Conservation (phyloP, 23 tunicate genomes). For the Trididemnum clinides region DNA sequence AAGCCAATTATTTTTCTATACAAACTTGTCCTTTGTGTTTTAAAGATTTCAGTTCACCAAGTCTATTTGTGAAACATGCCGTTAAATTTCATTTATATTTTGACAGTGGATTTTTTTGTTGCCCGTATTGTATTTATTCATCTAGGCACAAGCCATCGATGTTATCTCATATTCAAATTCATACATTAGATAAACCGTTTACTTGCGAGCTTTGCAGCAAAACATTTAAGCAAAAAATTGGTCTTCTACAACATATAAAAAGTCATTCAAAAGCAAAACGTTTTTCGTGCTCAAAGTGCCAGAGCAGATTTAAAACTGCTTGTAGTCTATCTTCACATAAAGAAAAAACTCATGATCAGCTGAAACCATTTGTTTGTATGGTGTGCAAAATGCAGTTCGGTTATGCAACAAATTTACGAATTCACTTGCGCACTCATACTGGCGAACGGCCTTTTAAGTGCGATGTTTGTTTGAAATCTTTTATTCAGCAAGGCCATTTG, state of each 20-base stretch:
- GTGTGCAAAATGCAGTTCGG: slow-evolving; percentile 53
- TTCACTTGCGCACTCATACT: slow-evolving; percentile 64
- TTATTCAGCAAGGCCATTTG: slow-evolving; percentile 51
- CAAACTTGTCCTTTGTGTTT: slow-evolving; percentile 6
- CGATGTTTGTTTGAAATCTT: slow-evolving; percentile 39
- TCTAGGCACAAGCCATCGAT: slow-evolving; percentile 7
- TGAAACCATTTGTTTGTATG: slow-evolving; percentile 35
- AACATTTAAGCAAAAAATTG: slow-evolving; percentile 49
- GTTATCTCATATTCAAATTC: slow-evolving; percentile 39
- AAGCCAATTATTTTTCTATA: no score
- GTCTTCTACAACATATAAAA: slow-evolving; percentile 54
- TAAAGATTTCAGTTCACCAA: not conserved
- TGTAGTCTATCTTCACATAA: slow-evolving; percentile 41
- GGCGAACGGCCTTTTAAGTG: slow-evolving; percentile 74
- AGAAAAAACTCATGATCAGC: slow-evolving; percentile 42
- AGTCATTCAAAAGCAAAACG: slow-evolving; percentile 53
- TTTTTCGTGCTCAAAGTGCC: slow-evolving; percentile 33
- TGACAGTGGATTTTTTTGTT: not conserved
- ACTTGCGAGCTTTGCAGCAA: slow-evolving; percentile 50
- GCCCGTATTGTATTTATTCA: slow-evolving; percentile 54
- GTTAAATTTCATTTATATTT: not conserved
- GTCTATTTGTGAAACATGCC: slow-evolving; percentile 22
- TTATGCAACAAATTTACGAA: slow-evolving; percentile 40
- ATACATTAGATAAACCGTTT: slow-evolving; percentile 55
- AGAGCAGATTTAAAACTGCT: slow-evolving; percentile 37